Conservation (phyloP, 1,140 invertebrate species). For the Hylaeus anthracinus region DNA sequence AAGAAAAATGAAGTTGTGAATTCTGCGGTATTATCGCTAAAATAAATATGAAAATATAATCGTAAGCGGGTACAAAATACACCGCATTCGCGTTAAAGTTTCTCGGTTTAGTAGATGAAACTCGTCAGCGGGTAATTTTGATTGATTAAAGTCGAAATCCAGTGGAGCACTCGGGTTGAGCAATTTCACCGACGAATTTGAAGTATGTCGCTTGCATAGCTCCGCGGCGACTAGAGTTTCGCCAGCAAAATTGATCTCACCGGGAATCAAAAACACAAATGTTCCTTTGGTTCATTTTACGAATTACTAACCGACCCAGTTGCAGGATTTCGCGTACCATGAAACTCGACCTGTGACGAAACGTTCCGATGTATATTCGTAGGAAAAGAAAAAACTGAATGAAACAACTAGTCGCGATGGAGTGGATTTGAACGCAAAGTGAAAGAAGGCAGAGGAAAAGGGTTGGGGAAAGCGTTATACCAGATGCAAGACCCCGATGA, state of each 20-base stretch:
- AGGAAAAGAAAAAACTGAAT: too few relatives aligned
- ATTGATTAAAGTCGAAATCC: background rate
- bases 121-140: background rate
- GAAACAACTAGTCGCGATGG: too few relatives aligned
- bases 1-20: too few relatives aligned
- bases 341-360: background rate
- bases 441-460: background rate
- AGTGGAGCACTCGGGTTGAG: background rate
- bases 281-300: slow-evolving; percentile 1
- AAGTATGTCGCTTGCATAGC: background rate
- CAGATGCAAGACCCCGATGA: background rate
- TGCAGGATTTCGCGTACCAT: background rate
- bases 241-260: background rate
- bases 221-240: background rate
- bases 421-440: slow-evolving; percentile 3
- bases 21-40: too few relatives aligned
- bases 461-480: background rate
- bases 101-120: background rate
- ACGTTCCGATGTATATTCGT: background rate
- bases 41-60: background rate
- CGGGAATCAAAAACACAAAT: background rate
- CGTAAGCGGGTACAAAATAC: too few relatives aligned
- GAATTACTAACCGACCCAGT: background rate
- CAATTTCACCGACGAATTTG: background rate
- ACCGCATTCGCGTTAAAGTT: too few relatives aligned